phyloP scores from a whole-genome alignment of 2,797 vertebrate genomes.

The Mus caroli region DNA sequence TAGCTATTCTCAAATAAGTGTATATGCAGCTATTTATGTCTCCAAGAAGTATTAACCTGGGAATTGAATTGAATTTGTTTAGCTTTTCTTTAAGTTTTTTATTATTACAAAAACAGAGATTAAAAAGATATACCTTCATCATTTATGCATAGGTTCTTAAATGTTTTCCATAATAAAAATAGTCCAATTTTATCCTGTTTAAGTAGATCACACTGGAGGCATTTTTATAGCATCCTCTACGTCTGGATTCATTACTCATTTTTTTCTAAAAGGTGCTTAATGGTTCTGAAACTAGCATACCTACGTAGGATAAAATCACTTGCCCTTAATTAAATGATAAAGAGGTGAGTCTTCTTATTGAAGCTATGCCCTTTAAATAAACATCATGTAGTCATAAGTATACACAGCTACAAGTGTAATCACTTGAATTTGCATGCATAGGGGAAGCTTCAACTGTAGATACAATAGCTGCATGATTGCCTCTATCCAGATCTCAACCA shows the following conservation, averaged over 20 bases:
- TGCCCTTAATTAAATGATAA: conserved; percentile 52
- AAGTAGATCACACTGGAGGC: conserved; percentile 24
- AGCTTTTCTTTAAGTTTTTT: conserved; percentile 39
- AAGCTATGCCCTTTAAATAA: conserved; percentile 41
- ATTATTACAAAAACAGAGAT: conserved; percentile 41
- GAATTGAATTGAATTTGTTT: neutral
- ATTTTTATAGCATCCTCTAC: neutral
- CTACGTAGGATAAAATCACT: neutral
- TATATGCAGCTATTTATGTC: neutral
- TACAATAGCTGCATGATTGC: neutral
- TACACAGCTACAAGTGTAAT: neutral
- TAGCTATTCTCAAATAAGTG: neutral
- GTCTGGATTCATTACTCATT: conserved; percentile 5
- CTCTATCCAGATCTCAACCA: neutral
- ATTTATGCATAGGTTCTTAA: conserved; percentile 51
- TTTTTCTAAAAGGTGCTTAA: conserved; percentile 42
- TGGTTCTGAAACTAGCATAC: neutral
- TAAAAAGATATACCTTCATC: conserved; percentile 50
- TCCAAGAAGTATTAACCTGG: neutral
- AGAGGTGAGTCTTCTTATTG: neutral
- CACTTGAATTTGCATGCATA: neutral
- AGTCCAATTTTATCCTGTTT: conserved; percentile 9
- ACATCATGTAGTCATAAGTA: neutral
- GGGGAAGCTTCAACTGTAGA: neutral
- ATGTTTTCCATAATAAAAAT: conserved; percentile 25